Conservation (phyloP, 1,140 invertebrate species). For the Drosophila malerkotliana region DNA sequence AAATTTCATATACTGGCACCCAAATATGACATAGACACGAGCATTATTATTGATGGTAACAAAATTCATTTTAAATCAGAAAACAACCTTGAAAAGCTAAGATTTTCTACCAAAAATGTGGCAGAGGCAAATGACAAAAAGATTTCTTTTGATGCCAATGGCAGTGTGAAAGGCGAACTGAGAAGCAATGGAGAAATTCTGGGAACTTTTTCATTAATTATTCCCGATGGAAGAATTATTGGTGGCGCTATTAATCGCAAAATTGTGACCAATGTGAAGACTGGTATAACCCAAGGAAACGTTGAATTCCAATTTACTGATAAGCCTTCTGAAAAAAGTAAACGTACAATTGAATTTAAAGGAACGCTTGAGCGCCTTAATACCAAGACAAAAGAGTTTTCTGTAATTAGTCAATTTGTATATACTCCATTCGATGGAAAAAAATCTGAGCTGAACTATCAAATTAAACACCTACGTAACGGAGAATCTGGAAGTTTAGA, state of each 20-base stretch:
- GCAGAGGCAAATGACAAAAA: constrained; percentile 85
- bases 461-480: constrained; percentile 64
- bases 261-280: constrained; percentile 70
- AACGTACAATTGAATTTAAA: constrained; percentile 78
- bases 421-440: constrained; percentile 77
- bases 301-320: constrained; percentile 73
- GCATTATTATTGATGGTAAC: constrained; percentile 88
- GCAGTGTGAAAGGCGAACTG: constrained; percentile 83
- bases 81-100: constrained; percentile 85
- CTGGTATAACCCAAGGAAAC: constrained; percentile 66
- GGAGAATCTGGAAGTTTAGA: constrained; percentile 64
- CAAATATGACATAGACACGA: constrained; percentile 86
- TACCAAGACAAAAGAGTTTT: constrained; percentile 83
- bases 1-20: constrained; percentile 86
- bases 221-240: constrained; percentile 48
- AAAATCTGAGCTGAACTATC: constrained; percentile 59
- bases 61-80: constrained; percentile 86
- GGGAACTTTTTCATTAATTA: constrained; percentile 67
- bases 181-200: constrained; percentile 84
- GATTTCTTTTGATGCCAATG: constrained; percentile 85
- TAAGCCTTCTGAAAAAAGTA: constrained; percentile 75
- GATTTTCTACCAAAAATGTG: constrained; percentile 86
- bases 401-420: constrained; percentile 75
- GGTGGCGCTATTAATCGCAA: constrained; percentile 80
- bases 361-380: constrained; percentile 84